Conservation (phyloP, 2,888 invertebrate genomes). For the Atethmia centrago region DNA sequence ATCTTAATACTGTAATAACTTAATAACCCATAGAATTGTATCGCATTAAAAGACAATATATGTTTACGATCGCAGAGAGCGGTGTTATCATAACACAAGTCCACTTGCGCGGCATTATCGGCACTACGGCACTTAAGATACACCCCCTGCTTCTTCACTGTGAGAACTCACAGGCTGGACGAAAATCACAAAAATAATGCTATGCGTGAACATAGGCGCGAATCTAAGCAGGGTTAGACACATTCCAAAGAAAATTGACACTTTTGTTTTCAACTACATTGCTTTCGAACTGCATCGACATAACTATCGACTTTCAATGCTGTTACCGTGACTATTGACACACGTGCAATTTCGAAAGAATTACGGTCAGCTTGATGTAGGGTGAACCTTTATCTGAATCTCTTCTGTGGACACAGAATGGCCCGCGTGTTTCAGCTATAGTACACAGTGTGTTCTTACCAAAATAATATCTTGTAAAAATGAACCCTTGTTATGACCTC, state of each 20-base stretch:
- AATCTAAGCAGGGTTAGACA: background rate
- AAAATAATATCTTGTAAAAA: constrained; percentile 35
- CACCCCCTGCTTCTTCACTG: background rate
- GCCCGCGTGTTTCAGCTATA: constrained; percentile 20
- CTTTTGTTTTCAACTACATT: background rate
- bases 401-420: background rate
- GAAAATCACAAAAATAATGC: background rate
- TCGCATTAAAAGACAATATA: constrained; percentile 38
- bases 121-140: constrained; percentile 5
- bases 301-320: background rate
- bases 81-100: constrained; percentile 24
- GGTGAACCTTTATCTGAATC: background rate
- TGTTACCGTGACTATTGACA: background rate
- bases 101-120: constrained; percentile 26
- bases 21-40: constrained; percentile 31
- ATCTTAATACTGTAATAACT: constrained; percentile 27
- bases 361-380: background rate
- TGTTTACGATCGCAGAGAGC: constrained; percentile 32
- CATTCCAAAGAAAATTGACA: background rate
- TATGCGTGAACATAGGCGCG: background rate
- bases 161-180: background rate
- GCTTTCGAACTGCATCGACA: background rate
- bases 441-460: constrained; percentile 20
- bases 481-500: constrained; percentile 24
- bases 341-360: background rate